These are phyloP conservation scores for Zaprionus lineosus DNA, from an alignment of 2,888 invertebrate genomes.

Conservation along the genomic window DNA sequence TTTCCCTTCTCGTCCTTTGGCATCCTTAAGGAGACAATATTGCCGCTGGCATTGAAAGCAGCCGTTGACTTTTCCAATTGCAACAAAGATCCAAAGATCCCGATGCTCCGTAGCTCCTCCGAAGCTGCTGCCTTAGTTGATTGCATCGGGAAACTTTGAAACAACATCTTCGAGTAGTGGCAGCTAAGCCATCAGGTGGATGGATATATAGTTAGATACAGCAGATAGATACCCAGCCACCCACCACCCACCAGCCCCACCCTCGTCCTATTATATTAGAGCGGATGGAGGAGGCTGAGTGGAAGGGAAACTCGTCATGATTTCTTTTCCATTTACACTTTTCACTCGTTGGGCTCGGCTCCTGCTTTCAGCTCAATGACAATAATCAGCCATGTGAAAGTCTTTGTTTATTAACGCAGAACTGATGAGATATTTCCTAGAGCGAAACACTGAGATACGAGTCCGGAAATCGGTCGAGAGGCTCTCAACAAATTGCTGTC, in stretches of 20 bases:
- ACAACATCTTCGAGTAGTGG: constrained; percentile 50
- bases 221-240: no score
- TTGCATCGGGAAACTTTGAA: constrained; percentile 70
- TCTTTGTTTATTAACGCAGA: constrained; percentile 64
- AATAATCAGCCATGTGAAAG: constrained; percentile 65
- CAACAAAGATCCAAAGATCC: constrained; percentile 30
- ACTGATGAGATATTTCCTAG: constrained; percentile 30
- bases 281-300: no score
- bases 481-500: constrained; percentile 19
- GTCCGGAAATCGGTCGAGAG: constrained; percentile 1
- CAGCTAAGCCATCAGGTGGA: constrained; percentile 56
- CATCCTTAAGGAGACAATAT: constrained; percentile 43
- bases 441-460: constrained; percentile 8
- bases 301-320: constrained; percentile 36
- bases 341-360: constrained; percentile 35
- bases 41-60: constrained; percentile 66
- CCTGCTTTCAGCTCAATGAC: constrained; percentile 60
- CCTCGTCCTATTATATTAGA: no score
- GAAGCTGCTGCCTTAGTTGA: constrained; percentile 47
- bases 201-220: constrained; percentile 12
- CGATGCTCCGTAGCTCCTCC: constrained; percentile 10
- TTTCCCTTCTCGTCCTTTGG: constrained; percentile 41
- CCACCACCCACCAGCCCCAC: no score
- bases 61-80: constrained; percentile 75
- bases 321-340: constrained; percentile 50